Conservation (phyloP, 1,140 invertebrate genomes). For the Phthorimaea operculella region DNA sequence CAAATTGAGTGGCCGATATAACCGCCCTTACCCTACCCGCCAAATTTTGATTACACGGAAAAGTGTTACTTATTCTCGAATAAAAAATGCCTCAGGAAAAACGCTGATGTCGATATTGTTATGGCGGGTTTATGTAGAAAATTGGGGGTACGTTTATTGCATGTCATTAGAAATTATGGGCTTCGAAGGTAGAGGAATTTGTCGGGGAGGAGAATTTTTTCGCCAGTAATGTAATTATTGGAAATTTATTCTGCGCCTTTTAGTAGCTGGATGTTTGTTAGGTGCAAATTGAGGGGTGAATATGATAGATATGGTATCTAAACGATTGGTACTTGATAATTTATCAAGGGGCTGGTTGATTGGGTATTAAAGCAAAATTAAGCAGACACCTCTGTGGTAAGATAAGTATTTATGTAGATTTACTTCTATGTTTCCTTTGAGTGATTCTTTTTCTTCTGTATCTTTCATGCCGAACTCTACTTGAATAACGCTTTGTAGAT, state of each 20-base stretch:
- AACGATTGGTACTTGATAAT: too few species aligned
- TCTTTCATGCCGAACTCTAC: too few species aligned
- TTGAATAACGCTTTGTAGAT: too few species aligned
- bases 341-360: too few species aligned
- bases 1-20: conserved; percentile 66
- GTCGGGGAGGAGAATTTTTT: conserved; percentile 32
- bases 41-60: conserved; percentile 64
- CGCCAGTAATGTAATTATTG: conserved; percentile 66
- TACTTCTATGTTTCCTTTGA: too few species aligned
- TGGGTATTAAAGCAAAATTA: too few species aligned
- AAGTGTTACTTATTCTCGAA: conserved; percentile 66
- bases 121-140: conserved; percentile 66
- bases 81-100: conserved; percentile 58
- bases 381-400: too few species aligned
- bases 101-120: conserved; percentile 68
- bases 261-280: conserved; percentile 26
- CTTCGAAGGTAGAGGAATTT: conserved; percentile 58
- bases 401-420: too few species aligned
- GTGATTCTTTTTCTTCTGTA: too few species aligned
- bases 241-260: conserved; percentile 55
- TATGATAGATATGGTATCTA: too few species aligned
- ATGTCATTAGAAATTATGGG: conserved; percentile 68
- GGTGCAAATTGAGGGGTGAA: too few species aligned
- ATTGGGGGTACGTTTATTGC: conserved; percentile 67
- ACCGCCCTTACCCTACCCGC: conserved; percentile 35